Conservation (phyloP, 2,888 invertebrate genomes). For the Odontomyia ornata region DNA sequence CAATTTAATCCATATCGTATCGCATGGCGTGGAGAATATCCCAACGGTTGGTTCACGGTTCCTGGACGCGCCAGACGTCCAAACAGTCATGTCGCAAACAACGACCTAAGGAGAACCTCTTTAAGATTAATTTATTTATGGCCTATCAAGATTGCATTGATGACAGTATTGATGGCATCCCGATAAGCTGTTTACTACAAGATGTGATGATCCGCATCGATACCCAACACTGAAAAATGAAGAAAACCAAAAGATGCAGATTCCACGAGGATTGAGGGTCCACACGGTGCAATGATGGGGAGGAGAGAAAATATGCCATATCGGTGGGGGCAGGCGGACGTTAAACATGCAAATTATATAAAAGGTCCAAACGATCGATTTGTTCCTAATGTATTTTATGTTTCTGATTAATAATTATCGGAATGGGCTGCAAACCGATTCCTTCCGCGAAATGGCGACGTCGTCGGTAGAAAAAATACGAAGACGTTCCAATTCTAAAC, state of each 20-base stretch:
- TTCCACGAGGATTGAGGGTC: not conserved
- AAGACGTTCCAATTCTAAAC: conserved; percentile 3
- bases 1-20: conserved; percentile 27
- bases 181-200: conserved; percentile 29
- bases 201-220: not conserved
- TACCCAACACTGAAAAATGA: not conserved
- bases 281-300: not conserved
- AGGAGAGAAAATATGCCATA: not conserved
- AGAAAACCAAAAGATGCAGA: not conserved
- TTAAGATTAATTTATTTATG: conserved; percentile 32
- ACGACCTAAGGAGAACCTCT: not conserved
- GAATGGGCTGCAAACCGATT: not conserved
- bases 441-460: not conserved
- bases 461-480: not conserved
- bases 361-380: not conserved
- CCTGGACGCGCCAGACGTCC: not conserved
- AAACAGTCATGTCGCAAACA: too few relatives aligned
- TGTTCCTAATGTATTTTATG: not conserved
- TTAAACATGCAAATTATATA: conserved; percentile 6
- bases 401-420: not conserved
- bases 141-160: conserved; percentile 26
- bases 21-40: not conserved
- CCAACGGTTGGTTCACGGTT: not conserved
- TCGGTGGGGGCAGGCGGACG: not conserved
- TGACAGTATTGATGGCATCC: conserved; percentile 29